Evolutionary conservation across 2,113 vertebrate species (phyloP).

Genomic region (Aegypius monachus): DNA sequence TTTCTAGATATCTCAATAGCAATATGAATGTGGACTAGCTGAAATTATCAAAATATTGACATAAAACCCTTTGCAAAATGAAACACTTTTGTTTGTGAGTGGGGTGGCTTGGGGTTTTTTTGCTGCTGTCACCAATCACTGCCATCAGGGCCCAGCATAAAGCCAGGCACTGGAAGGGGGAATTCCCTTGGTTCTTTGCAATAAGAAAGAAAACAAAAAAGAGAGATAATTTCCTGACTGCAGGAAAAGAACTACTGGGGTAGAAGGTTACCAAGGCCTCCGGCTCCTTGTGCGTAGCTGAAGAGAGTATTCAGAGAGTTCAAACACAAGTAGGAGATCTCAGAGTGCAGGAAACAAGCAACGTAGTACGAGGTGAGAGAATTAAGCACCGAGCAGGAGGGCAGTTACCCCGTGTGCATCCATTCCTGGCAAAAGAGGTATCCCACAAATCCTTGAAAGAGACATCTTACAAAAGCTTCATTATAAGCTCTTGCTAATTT

Average conservation of each 20-base stretch:
- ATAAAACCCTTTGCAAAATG: background rate
- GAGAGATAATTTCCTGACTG: background rate
- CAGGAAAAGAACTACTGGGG: background rate
- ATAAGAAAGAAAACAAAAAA: background rate
- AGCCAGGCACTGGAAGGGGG: background rate
- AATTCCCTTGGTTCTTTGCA: background rate
- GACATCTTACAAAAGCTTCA: background rate
- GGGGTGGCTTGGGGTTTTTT: background rate
- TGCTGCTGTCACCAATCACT: background rate
- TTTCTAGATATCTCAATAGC: background rate
- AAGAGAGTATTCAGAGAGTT: slow-evolving; percentile 33
- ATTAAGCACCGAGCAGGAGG: background rate
- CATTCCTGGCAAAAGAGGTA: background rate
- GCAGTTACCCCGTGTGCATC: background rate
- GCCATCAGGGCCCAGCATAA: background rate
- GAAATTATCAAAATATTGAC: background rate
- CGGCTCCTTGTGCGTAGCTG: background rate
- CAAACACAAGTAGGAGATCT: slow-evolving; percentile 23
- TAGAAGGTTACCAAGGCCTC: slow-evolving; percentile 19
- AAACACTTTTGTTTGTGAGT: background rate
- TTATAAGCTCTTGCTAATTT: background rate
- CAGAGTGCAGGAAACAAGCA: background rate
- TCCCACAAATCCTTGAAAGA: background rate
- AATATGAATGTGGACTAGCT: background rate
- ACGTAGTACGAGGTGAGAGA: accelerated